Base-by-base conservation (phyloP, 1,140 invertebrate genomes). In the Oryzaephilus surinamensis region DNA sequence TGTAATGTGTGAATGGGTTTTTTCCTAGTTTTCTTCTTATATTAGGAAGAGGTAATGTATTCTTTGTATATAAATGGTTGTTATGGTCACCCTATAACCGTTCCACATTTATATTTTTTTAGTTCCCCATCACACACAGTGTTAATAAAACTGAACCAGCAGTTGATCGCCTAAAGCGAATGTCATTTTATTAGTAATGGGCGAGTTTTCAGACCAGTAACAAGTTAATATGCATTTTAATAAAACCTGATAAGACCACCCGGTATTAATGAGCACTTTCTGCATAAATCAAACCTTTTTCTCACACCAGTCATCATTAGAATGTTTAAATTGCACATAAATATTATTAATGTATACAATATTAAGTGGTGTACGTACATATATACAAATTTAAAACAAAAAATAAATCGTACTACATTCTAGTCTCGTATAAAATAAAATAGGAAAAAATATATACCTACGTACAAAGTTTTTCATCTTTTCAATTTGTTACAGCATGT, bases 401-500 rank as follows among this genome's bases (percentile, higher is more conserved):
- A n/a, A n/a, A n/a, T n/a, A n/a, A n/a, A n/a, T n/a, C n/a, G n/a
- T n/a, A n/a, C n/a, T n/a, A n/a, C n/a, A n/a, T n/a, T n/a, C n/a
- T n/a, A n/a, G n/a, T n/a, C n/a, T n/a, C n/a, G n/a, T n/a, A n/a
- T n/a, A n/a, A n/a, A n/a, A n/a, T n/a, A n/a, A n/a, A n/a, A n/a
- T n/a, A n/a, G n/a, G n/a, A n/a, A n/a, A 24, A 29, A 29, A 16
- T 41, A 14, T 15, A 41, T 29, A 12, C 19, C 1, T 23, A 38
- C 31, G n/a, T 16, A 13, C 16, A 19, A 23, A 21, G n/a, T n/a
- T n/a, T n/a, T n/a, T n/a, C n/a, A 29, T 43, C 35, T 51, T 31
- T 54, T 50, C 49, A 43, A 59, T 66, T 62, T 59, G 64, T 69
- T 69, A 39, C 76, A 96, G 91, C 90, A 91, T 62, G 90, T 95